Percentiles rank a stretch among this genome's conserved stretches.
Conservation (phyloP, 2,113 vertebrate species). For the Toxotes jaculatrix region DNA sequence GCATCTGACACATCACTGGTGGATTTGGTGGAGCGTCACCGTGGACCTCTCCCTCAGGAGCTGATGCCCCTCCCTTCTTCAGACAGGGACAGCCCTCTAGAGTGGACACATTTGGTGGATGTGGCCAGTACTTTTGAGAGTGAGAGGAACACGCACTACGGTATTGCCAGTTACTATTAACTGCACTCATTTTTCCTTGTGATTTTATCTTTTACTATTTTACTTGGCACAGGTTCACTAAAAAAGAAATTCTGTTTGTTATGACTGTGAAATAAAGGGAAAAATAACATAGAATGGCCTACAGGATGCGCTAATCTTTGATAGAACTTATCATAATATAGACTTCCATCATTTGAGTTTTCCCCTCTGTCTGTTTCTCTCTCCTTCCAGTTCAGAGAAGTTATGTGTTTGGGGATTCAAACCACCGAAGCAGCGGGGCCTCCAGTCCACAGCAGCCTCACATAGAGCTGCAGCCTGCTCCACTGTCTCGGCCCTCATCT, state of each 20-base stretch:
- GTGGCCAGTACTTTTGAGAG: slow-evolving; percentile 97
- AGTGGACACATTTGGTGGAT: slow-evolving; percentile 98
- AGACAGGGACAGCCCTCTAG: slow-evolving; percentile 86
- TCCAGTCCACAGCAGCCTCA: slow-evolving; percentile 89
- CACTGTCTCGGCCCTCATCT: slow-evolving; percentile 89
- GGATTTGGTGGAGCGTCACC: slow-evolving; percentile 94
- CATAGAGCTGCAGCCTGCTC: slow-evolving; percentile 89
- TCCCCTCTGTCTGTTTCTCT: neutral
- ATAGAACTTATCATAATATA: neutral
- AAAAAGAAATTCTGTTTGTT: neutral
- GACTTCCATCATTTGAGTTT: neutral
- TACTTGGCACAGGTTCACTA: neutral
- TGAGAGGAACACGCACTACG: slow-evolving; percentile 81
- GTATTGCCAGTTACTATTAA: slow-evolving; percentile 38
- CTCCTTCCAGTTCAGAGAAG: slow-evolving; percentile 90
- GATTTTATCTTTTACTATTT: neutral
- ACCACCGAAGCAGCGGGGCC: slow-evolving; percentile 89
- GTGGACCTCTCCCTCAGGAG: slow-evolving; percentile 91
- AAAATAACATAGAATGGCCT: neutral
- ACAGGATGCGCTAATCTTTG: neutral
- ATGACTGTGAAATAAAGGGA: neutral
- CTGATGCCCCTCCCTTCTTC: slow-evolving; percentile 96
- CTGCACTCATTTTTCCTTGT: neutral
- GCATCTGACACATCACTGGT: slow-evolving; percentile 98
- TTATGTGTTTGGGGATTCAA: slow-evolving; percentile 93